Percentiles rank a stretch among this genome's conserved stretches.
Conservation (phyloP, 1,140 invertebrate genomes). For the Reticulitermes speratus region DNA sequence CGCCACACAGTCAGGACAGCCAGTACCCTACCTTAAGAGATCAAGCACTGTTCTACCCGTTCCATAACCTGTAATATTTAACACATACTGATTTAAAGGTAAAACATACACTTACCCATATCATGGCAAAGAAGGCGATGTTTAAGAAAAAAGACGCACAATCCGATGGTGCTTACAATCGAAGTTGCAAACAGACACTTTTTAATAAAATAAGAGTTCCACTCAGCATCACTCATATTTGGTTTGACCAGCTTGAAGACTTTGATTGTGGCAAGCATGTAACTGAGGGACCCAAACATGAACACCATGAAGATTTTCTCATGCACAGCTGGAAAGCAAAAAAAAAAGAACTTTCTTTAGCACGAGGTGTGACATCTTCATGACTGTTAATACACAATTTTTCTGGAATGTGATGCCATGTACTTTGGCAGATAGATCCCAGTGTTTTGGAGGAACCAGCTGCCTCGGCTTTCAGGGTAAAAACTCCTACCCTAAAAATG, state of each 20-base stretch:
- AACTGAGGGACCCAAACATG: slow-evolving; percentile 81
- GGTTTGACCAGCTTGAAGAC: slow-evolving; percentile 47
- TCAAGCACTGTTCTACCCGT: too few relatives aligned
- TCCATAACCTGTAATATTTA: too few relatives aligned
- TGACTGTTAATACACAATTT: too few relatives aligned
- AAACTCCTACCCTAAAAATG: too few relatives aligned
- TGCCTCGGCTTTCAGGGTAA: too few relatives aligned
- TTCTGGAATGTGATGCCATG: too few relatives aligned
- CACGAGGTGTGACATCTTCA: too few relatives aligned
- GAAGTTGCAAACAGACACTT: slow-evolving; percentile 73
- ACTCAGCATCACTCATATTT: slow-evolving; percentile 46
- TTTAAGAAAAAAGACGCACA: slow-evolving; percentile 82
- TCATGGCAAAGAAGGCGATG: slow-evolving; percentile 85
- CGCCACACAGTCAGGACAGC: too few relatives aligned
- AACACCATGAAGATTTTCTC: slow-evolving; percentile 92
- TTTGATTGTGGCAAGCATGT: slow-evolving; percentile 74
- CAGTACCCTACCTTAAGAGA: too few relatives aligned
- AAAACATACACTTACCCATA: slow-evolving; percentile 65
- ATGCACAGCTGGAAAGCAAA: slow-evolving; percentile 73
- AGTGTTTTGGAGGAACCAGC: too few relatives aligned
- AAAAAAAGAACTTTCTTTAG: slow-evolving; percentile 31
- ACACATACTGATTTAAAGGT: too few relatives aligned
- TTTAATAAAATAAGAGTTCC: slow-evolving; percentile 63
- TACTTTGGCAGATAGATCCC: too few relatives aligned
- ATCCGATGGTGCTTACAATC: slow-evolving; percentile 73